A percentile compares a stretch with the other conserved stretches of the same genome.
phyloP scores from a whole-genome alignment of 2,113 vertebrate genomes.

The Corythoichthys intestinalis region DNA sequence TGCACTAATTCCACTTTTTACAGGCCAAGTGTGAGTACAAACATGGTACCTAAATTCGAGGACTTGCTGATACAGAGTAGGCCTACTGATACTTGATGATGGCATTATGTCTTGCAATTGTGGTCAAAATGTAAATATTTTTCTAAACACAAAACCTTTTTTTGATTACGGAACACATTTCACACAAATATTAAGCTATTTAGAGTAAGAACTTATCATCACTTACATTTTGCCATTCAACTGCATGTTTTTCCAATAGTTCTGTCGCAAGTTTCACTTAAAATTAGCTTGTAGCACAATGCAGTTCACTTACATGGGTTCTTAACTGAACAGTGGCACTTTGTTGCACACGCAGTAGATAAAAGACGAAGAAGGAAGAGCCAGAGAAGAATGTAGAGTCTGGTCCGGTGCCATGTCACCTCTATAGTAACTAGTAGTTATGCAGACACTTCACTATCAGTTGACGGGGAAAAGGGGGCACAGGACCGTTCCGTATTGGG shows the following conservation, averaged over 20 bases:
- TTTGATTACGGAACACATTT: not conserved
- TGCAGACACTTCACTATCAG: no score
- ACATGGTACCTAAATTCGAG: no score
- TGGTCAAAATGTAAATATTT: not conserved
- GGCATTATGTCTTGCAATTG: not conserved
- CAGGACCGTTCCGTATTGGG: no score
- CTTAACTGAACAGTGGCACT: not conserved
- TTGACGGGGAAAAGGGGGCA: no score
- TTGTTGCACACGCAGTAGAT: not conserved
- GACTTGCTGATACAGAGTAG: no score
- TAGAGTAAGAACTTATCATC: not conserved
- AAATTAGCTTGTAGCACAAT: no score
- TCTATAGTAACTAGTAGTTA: not conserved
- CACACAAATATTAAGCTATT: not conserved
- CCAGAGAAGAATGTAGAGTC: not conserved
- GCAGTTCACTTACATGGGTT: not conserved
- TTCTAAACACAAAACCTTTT: not conserved
- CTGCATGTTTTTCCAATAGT: no score
- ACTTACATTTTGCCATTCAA: no score
- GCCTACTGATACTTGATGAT: no score
- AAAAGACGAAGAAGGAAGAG: not conserved
- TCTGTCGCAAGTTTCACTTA: no score
- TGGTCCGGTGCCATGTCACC: not conserved
- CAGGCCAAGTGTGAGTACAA: not conserved
- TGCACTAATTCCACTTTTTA: not conserved